A percentile compares a stretch with the other conserved stretches of the same genome.
Evolutionary conservation across 2,797 vertebrate genomes (phyloP).

Genomic region (Aplochiton taeniatus): DNA sequence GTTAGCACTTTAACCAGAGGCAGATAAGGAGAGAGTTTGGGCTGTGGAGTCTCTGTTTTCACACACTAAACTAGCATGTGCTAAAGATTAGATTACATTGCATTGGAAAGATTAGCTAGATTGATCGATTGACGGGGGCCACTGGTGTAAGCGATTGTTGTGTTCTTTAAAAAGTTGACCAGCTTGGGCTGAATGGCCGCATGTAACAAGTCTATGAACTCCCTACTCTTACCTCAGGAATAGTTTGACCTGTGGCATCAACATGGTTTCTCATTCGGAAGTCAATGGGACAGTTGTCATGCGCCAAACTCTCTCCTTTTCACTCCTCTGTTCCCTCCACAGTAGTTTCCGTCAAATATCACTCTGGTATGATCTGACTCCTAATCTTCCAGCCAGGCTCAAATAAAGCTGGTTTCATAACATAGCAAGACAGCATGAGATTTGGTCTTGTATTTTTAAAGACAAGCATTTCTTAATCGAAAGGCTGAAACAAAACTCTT

Average conservation of each 20-base stretch:
- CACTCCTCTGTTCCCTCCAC: conserved; percentile 35
- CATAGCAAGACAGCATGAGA: conserved; percentile 69
- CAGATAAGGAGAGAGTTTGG: conserved; percentile 62
- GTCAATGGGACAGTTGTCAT: not conserved
- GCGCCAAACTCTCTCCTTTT: conserved; percentile 62
- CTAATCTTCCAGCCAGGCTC: conserved; percentile 23
- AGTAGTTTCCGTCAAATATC: not conserved
- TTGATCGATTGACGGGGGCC: too few relatives aligned
- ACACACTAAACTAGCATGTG: too few relatives aligned
- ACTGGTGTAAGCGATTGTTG: too few relatives aligned
- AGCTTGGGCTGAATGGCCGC: too few relatives aligned
- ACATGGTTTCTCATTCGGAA: not conserved
- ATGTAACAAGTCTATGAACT: too few relatives aligned
- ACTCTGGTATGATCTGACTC: not conserved
- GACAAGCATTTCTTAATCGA: conserved; percentile 60
- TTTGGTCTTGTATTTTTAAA: conserved; percentile 56
- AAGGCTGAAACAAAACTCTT: conserved; percentile 69
- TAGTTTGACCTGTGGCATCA: not conserved
- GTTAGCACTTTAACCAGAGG: conserved; percentile 39
- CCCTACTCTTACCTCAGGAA: not conserved
- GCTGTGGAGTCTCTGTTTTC: conserved; percentile 25
- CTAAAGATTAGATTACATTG: too few relatives aligned
- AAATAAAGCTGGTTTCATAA: conserved; percentile 53
- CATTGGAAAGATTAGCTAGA: too few relatives aligned
- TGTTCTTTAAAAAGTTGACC: too few relatives aligned